Percentiles rank a stretch among this genome's conserved stretches.
Conservation (phyloP, 2,113 vertebrate genomes). For the Odocoileus virginianus region DNA sequence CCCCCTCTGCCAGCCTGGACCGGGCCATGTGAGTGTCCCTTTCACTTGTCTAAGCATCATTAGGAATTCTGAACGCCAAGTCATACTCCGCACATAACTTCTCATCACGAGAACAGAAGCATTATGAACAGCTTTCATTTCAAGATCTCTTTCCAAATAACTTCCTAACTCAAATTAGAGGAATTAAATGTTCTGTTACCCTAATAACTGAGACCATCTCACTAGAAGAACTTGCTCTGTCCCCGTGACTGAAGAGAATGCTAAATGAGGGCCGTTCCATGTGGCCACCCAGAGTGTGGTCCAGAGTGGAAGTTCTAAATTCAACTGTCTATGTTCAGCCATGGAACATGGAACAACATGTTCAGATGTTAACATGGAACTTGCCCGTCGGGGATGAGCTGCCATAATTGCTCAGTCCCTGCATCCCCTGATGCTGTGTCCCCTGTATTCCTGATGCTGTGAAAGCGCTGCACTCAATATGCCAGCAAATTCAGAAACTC, state of each 20-base stretch:
- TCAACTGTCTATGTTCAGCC: neutral
- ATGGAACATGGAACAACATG: too few species aligned
- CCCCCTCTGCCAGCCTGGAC: neutral
- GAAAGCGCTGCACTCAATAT: neutral
- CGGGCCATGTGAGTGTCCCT: neutral
- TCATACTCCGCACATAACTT: neutral
- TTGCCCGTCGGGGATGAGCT: neutral
- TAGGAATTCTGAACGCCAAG: neutral
- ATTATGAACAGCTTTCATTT: neutral
- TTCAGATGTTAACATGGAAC: neutral
- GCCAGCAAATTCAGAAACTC: neutral
- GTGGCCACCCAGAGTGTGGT: accelerated
- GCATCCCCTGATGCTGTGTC: neutral
- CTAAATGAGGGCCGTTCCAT: neutral
- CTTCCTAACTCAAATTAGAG: neutral
- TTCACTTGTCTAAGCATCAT: neutral
- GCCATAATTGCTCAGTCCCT: neutral
- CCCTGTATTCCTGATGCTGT: neutral
- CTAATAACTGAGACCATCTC: neutral
- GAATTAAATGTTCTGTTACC: neutral
- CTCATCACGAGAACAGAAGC: neutral
- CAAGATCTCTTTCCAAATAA: neutral
- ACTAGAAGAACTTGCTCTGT: neutral
- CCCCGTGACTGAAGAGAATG: neutral
- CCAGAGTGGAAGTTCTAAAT: neutral